phyloP scores from a whole-genome alignment of 23 tunicate species.

The Oikopleura albicans region DNA sequence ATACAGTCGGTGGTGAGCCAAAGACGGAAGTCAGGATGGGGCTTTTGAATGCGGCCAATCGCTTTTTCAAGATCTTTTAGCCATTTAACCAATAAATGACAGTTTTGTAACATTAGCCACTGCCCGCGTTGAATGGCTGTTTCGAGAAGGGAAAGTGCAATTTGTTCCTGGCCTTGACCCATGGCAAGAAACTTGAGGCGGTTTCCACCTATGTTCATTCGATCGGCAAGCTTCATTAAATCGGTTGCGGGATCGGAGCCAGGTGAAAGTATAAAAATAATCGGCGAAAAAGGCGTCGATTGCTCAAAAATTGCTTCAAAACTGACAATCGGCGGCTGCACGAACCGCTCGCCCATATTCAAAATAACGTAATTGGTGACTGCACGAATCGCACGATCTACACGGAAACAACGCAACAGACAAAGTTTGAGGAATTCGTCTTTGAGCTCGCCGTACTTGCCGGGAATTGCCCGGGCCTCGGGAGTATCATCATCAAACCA shows the following conservation, averaged over 20 bases:
- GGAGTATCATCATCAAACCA: constrained; percentile 98
- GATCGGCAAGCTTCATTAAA: constrained; percentile 76
- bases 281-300: constrained; percentile 79
- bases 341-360: constrained; percentile 74
- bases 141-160: constrained; percentile 67
- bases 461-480: constrained; percentile 51
- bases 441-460: constrained; percentile 53
- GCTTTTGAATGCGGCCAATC: constrained; percentile 47
- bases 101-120: constrained; percentile 99
- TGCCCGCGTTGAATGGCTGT: constrained; percentile 92
- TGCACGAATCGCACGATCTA: constrained; percentile 86
- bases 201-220: constrained; percentile 23
- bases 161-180: constrained; percentile 99
- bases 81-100: constrained; percentile 96
- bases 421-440: constrained; percentile 57
- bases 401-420: constrained; percentile 91
- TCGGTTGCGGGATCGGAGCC: constrained; percentile 98
- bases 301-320: constrained; percentile 93
- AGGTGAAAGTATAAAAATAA: constrained; percentile 80
- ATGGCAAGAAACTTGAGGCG: constrained; percentile 78
- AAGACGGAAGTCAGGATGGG: constrained; percentile 97
- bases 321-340: constrained; percentile 96
- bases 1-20: constrained; percentile 99
- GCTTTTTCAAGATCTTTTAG: constrained; percentile 89
- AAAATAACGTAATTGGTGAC: constrained; percentile 75